A percentile compares a stretch with the other conserved stretches of the same genome.
These are phyloP conservation scores for Tenthredo mesomela DNA, from an alignment of 2,888 invertebrate genomes.

Conservation along the genomic window DNA sequence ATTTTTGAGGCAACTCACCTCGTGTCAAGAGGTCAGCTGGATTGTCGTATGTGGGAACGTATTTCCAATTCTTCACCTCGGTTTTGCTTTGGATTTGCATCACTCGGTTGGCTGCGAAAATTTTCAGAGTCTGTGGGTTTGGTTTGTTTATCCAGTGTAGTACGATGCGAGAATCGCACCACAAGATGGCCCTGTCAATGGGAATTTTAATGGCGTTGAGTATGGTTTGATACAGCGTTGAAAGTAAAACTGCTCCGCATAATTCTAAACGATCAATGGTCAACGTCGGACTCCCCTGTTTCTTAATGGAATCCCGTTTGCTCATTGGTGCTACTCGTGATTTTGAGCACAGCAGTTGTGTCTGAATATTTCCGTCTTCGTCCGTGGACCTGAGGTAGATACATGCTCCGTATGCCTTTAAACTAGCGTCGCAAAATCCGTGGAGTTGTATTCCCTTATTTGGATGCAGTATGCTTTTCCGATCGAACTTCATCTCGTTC, in stretches of 20 bases:
- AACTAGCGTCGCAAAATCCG: slow-evolving; percentile 52
- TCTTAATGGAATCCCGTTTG: background rate
- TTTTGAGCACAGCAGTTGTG: slow-evolving; percentile 47
- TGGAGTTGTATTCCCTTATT: slow-evolving; percentile 28
- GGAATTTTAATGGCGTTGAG: background rate
- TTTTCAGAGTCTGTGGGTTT: background rate
- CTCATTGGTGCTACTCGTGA: slow-evolving; percentile 54
- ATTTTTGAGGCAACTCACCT: slow-evolving; percentile 44
- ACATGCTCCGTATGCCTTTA: slow-evolving; percentile 51
- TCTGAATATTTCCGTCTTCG: background rate
- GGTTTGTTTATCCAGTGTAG: slow-evolving; percentile 25
- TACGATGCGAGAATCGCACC: slow-evolving; percentile 42
- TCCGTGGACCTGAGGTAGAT: slow-evolving; percentile 43
- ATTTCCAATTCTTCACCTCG: slow-evolving; percentile 23
- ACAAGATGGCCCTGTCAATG: background rate
- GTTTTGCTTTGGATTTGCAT: background rate
- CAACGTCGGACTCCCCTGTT: background rate
- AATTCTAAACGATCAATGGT: slow-evolving; percentile 24
- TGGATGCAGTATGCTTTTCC: background rate
- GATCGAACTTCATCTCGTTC: slow-evolving; percentile 9
- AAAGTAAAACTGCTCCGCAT: background rate
- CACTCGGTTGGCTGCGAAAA: slow-evolving; percentile 27
- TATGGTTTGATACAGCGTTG: background rate
- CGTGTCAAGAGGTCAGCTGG: slow-evolving; percentile 48
- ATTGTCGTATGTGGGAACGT: slow-evolving; percentile 38